Evolutionary conservation across 2,113 vertebrate genomes (phyloP).

Genomic region (Prunella fulvescens): DNA sequence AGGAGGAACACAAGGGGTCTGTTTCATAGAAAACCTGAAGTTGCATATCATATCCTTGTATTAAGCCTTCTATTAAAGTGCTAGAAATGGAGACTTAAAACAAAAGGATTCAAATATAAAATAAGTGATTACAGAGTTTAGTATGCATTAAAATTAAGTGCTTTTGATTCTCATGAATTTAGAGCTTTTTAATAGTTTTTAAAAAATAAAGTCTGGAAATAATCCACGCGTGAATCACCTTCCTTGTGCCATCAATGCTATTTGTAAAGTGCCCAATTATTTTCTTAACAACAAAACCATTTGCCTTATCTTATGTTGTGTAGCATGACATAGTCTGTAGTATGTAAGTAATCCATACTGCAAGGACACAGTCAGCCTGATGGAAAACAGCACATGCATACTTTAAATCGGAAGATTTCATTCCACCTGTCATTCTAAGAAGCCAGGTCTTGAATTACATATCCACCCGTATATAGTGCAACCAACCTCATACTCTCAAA

Average conservation of each 20-base stretch:
- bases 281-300: conserved; percentile 64
- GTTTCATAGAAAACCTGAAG: conserved; percentile 64
- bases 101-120: conserved; percentile 59
- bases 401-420: conserved; percentile 12
- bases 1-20: conserved; percentile 55
- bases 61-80: conserved; percentile 72
- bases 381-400: not conserved
- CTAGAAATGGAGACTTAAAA: conserved; percentile 62
- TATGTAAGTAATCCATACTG: conserved; percentile 20
- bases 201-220: conserved; percentile 35
- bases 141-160: conserved; percentile 56
- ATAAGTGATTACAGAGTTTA: conserved; percentile 57
- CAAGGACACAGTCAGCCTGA: conserved; percentile 15
- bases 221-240: conserved; percentile 26
- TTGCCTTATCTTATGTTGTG: conserved; percentile 65
- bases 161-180: conserved; percentile 47
- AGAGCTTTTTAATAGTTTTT: conserved; percentile 34
- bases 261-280: conserved; percentile 67
- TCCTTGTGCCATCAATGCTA: conserved; percentile 52
- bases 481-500: conserved; percentile 31
- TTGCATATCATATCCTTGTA: conserved; percentile 66
- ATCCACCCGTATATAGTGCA: conserved; percentile 51
- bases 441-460: conserved; percentile 42
- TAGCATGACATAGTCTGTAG: not conserved
- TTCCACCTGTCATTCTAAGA: conserved; percentile 28